Percentiles rank a stretch among this genome's conserved stretches.
These are phyloP conservation scores for Melanotaenia maccullochi DNA, from an alignment of 2,797 vertebrate genomes.

Conservation along the genomic window DNA sequence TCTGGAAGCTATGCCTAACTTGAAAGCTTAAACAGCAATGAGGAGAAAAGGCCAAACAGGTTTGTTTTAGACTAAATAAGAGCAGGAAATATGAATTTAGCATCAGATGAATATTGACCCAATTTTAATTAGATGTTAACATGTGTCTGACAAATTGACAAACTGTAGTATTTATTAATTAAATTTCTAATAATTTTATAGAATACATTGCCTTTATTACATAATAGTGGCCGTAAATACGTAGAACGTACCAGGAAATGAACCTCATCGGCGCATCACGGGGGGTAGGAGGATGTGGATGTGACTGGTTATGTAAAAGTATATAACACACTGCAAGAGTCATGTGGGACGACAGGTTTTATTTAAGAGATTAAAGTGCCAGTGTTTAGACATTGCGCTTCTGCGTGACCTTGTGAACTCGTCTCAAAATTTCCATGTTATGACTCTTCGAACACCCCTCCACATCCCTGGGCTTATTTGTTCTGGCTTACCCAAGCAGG, in stretches of 20 bases:
- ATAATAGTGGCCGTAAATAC: constrained; percentile 68
- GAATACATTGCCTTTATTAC: constrained; percentile 43
- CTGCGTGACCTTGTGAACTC: constrained; percentile 76
- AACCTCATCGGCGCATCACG: constrained; percentile 60
- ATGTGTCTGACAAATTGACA: constrained; percentile 26
- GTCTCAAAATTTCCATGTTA: constrained; percentile 35
- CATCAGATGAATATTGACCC: background rate
- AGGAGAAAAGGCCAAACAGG: background rate
- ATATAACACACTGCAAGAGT: constrained; percentile 52
- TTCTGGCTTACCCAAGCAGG: constrained; percentile 74
- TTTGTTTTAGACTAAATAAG: constrained; percentile 12
- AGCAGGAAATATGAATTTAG: background rate
- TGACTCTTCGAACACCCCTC: constrained; percentile 59
- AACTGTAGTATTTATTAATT: background rate
- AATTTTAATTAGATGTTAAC: constrained; percentile 38
- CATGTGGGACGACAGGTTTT: constrained; percentile 54
- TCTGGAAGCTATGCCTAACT: constrained; percentile 2
- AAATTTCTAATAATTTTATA: background rate
- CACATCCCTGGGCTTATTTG: constrained; percentile 55
- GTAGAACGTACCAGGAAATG: constrained; percentile 64
- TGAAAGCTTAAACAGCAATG: background rate
- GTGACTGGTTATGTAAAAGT: constrained; percentile 73
- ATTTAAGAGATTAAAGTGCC: constrained; percentile 51
- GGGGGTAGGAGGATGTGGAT: constrained; percentile 54
- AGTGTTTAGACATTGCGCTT: constrained; percentile 32